Evolutionary conservation across 2,113 vertebrate genomes (phyloP), one percentile per base, ranked within the genome.

Genomic region (Marmota monax): DNA sequence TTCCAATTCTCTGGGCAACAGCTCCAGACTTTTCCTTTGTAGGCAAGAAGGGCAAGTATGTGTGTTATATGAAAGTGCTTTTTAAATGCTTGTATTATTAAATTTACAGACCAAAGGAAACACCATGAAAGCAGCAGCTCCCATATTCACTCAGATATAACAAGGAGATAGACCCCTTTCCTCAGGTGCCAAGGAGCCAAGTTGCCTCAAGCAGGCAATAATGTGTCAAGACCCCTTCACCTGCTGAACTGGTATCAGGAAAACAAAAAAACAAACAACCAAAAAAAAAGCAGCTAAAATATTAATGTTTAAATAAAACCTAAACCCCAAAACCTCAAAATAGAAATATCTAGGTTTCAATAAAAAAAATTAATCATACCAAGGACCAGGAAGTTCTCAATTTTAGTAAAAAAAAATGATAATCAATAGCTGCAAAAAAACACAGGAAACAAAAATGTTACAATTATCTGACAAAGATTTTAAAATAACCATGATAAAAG

Each of bases 1-100:
- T 25, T 58, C 97, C 97, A 98, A 0, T 27, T 17, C 79, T 92
- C 84, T 53, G 96, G 97, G 34, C 96, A 98, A 70, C 97, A 97
- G 70, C 84, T 93, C 97, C 96, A 96, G 9, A 10, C 27, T 79
- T 87, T 77, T 32, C 18, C 97, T 95, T 23, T 84, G 72, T 86
- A 70, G 42, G 53, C 13, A 18, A 73, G 3, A 91, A 86, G 67
- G 7, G 42, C 56, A 65, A 48, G 17, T 53, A 79, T 29, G 22
- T 78, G 0, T 37, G 74, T 53, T 17, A 37, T 72, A 67, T 87
- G 9, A 45, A 48, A 90, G 79, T 67, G 18, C n/a, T 86, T 85
- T 56, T 37, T 8, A 39, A 85, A 84, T 65, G 42, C 56, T 3
- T 63, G 11, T 32, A 42, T 56, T 48, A 78, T 84, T n/a, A 78